phyloP scores from a whole-genome alignment of 2,888 invertebrate genomes.

The Tenthredo scrophulariae region DNA sequence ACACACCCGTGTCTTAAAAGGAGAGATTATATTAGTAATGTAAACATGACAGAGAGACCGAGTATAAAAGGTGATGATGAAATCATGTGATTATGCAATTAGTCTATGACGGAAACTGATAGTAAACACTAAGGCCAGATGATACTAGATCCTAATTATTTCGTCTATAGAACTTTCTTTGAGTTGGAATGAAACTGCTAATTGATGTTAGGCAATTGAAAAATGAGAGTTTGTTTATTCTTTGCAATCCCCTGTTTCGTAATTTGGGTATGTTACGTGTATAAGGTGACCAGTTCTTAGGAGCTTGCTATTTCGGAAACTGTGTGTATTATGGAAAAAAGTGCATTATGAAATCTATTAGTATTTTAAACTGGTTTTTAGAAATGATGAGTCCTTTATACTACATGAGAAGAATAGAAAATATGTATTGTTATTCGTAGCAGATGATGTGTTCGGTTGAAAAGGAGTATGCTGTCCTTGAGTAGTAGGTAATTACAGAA shows the following conservation, averaged over 20 bases:
- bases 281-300: neutral
- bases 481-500: constrained; percentile 41
- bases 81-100: constrained; percentile 54
- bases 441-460: neutral
- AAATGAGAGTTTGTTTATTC: neutral
- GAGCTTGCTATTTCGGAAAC: neutral
- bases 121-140: constrained; percentile 30
- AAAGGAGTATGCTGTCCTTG: constrained; percentile 17
- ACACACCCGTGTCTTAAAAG: constrained; percentile 68
- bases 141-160: constrained; percentile 3
- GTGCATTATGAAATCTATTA: neutral
- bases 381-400: neutral
- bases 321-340: neutral
- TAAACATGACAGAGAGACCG: constrained; percentile 56
- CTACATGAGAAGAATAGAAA: neutral
- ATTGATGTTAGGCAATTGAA: neutral
- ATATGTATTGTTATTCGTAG: constrained; percentile 3
- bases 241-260: neutral
- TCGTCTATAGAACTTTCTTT: constrained; percentile 36
- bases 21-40: constrained; percentile 65
- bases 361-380: neutral
- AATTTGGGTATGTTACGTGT: neutral
- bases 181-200: constrained; percentile 42
- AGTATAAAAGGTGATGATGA: constrained; percentile 63
- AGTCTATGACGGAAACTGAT: constrained; percentile 35